Conservation (phyloP, 2,888 invertebrate genomes). For the Meiosimyza decipiens region DNA sequence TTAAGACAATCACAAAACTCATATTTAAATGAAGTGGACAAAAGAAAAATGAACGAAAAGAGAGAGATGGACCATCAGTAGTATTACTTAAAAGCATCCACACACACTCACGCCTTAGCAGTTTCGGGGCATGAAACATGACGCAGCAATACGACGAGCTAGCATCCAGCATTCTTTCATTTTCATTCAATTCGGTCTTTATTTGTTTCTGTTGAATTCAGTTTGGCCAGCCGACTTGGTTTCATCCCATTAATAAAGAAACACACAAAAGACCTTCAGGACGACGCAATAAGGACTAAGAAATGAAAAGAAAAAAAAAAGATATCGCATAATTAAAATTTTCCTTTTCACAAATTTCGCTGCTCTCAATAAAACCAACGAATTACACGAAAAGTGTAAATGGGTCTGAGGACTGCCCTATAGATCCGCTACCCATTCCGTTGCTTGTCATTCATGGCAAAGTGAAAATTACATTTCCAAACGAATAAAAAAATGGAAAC, state of each 20-base stretch:
- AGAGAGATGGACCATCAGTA: not conserved
- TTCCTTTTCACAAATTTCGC: constrained; percentile 13
- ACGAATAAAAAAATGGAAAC: constrained; percentile 13
- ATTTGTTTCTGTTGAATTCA: not conserved
- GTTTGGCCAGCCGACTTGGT: not conserved
- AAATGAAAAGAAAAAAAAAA: constrained; percentile 6
- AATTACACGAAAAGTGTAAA: constrained; percentile 9
- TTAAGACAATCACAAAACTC: constrained; percentile 16
- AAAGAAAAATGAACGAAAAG: not conserved
- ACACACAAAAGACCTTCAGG: constrained; percentile 10
- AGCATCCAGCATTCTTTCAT: not conserved
- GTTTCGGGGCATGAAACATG: not conserved
- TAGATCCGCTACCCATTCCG: not conserved
- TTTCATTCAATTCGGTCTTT: constrained; percentile 10
- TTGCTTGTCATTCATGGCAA: constrained; percentile 26
- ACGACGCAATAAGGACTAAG: not conserved
- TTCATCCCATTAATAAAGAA: constrained; percentile 27
- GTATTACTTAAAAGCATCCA: not conserved
- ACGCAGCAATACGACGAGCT: not conserved
- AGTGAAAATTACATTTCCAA: constrained; percentile 28
- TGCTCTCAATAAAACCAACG: constrained; percentile 22
- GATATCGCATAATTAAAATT: constrained; percentile 29
- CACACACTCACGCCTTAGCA: not conserved
- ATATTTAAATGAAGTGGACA: constrained; percentile 22
- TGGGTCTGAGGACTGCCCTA: constrained; percentile 4